A percentile compares a stretch with the other conserved stretches of the same genome.
These are phyloP conservation scores for Acanthiza pusilla DNA, from an alignment of 2,797 vertebrate genomes.

Conservation along the genomic window DNA sequence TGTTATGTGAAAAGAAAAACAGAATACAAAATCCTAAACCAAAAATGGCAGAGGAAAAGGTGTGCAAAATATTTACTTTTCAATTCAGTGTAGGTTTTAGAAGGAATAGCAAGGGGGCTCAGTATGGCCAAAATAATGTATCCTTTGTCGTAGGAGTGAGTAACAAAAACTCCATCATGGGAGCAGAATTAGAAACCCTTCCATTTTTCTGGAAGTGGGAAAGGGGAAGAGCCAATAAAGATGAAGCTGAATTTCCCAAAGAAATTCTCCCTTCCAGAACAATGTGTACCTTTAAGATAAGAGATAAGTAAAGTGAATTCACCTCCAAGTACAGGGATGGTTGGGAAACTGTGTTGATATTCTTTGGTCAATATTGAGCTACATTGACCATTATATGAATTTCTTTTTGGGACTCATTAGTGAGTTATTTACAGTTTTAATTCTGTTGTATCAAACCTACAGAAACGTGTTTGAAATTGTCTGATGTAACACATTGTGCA, in stretches of 20 bases:
- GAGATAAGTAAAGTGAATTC: background rate
- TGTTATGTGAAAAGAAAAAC: constrained; percentile 62
- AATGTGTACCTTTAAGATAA: background rate
- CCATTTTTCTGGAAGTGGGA: background rate
- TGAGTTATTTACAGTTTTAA: background rate
- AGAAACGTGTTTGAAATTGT: background rate
- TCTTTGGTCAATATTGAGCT: background rate
- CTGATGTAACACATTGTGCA: background rate
- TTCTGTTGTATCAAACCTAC: background rate
- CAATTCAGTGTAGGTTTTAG: background rate
- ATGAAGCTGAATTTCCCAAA: background rate
- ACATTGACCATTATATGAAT: background rate
- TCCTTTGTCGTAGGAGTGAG: background rate
- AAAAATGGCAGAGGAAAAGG: background rate
- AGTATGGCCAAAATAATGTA: background rate
- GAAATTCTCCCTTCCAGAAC: background rate
- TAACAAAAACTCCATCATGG: background rate
- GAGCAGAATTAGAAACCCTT: background rate
- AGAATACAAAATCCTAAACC: constrained; percentile 38
- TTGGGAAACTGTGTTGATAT: background rate
- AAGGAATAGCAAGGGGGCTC: background rate
- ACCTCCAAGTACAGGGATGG: background rate
- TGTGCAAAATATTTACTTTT: constrained; percentile 47
- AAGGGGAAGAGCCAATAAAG: background rate
- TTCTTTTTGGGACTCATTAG: background rate